A percentile compares a stretch with the other conserved stretches of the same genome.
Conservation (phyloP, 2,888 invertebrate species). For the Oscheius sp. region DNA sequence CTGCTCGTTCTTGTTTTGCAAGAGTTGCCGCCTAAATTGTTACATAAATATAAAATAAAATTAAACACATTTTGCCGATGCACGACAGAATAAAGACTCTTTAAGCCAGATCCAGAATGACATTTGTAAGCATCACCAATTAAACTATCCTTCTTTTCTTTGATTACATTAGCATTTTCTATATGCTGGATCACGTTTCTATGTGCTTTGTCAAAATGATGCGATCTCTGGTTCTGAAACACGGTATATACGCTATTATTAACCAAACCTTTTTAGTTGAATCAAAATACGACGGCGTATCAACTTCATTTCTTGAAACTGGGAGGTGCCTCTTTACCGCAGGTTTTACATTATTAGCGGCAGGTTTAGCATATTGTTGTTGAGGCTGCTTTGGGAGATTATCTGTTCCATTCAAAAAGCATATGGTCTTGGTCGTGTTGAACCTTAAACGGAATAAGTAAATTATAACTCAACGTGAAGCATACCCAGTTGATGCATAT, state of each 20-base stretch:
- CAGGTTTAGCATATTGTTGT: no score
- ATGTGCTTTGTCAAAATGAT: background rate
- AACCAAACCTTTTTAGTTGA: background rate
- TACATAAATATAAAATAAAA: background rate
- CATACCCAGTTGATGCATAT: background rate
- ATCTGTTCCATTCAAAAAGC: background rate
- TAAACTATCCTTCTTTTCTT: constrained; percentile 3
- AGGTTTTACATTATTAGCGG: no score
- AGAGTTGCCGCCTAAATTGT: background rate
- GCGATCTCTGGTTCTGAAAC: no score
- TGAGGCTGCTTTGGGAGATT: no score
- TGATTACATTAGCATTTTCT: background rate
- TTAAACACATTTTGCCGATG: background rate
- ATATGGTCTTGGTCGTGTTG: background rate
- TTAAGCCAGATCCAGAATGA: background rate
- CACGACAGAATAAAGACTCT: background rate
- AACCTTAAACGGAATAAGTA: background rate
- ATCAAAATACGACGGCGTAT: no score
- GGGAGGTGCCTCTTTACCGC: no score
- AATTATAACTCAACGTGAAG: background rate
- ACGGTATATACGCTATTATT: background rate
- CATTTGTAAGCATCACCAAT: background rate
- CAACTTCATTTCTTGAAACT: no score
- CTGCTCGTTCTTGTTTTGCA: background rate
- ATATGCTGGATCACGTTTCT: background rate